Evolutionary conservation across 1,140 invertebrate species (phyloP).

Genomic region (Radopholus similis): DNA sequence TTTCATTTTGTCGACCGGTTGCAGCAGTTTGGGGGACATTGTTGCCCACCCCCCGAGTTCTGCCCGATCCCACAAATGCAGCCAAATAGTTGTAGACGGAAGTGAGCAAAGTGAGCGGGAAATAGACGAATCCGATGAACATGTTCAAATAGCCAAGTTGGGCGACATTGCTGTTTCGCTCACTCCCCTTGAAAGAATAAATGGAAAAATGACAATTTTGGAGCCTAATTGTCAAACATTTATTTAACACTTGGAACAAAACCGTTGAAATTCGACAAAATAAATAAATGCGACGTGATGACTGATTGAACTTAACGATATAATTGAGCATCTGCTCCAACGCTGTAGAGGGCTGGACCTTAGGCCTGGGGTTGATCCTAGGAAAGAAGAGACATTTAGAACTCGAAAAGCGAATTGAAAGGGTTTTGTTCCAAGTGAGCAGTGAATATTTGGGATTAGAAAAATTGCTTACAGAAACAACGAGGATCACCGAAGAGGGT

Average conservation of each 20-base stretch:
- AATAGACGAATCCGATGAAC: neutral
- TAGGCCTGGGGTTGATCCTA: no score
- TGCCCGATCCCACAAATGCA: neutral
- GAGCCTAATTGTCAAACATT: neutral
- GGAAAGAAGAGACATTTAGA: neutral
- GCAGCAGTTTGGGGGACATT: no score
- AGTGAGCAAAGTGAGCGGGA: neutral
- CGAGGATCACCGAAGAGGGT: conserved; percentile 23
- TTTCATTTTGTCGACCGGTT: neutral
- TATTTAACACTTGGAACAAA: conserved; percentile 17
- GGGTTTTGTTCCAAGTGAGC: conserved; percentile 18
- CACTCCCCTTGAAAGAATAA: neutral
- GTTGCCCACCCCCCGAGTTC: neutral
- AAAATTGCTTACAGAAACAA: conserved; percentile 17
- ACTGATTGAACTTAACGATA: neutral
- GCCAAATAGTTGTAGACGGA: neutral
- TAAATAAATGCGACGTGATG: neutral
- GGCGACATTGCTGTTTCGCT: neutral
- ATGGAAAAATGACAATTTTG: no score
- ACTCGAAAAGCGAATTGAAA: conserved; percentile 5
- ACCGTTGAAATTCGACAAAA: neutral
- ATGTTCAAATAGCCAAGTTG: conserved; percentile 5
- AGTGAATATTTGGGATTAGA: neutral
- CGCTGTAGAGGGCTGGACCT: no score
- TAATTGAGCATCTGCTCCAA: neutral